A percentile compares a stretch with the other conserved stretches of the same genome.
Conservation (phyloP, 1,140 invertebrate species). For the Drosophila arizonae region DNA sequence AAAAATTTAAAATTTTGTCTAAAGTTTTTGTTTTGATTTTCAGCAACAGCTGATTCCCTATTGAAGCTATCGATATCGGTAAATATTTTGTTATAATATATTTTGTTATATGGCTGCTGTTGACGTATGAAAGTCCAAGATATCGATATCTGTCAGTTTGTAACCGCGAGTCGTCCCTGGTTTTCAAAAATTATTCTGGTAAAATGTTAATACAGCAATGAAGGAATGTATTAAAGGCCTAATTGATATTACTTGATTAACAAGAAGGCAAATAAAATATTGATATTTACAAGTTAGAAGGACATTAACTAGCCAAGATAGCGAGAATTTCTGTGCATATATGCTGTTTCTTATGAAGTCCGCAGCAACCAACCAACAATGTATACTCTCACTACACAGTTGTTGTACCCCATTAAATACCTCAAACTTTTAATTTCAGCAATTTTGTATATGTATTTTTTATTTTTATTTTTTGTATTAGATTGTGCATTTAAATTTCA, state of each 20-base stretch:
- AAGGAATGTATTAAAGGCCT: background rate
- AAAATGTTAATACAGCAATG: background rate
- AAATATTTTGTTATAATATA: too few species aligned
- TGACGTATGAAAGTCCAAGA: background rate
- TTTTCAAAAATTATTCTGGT: background rate
- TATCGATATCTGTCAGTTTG: background rate
- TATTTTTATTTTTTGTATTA: too few species aligned
- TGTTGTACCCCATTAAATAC: too few species aligned
- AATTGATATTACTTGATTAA: too few species aligned
- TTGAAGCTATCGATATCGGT: background rate
- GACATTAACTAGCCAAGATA: background rate
- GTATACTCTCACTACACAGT: too few species aligned
- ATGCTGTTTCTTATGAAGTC: too few species aligned
- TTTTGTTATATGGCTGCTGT: too few species aligned
- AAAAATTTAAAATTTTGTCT: background rate
- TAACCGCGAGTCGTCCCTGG: background rate
- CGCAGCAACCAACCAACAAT: too few species aligned
- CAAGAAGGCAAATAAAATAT: background rate
- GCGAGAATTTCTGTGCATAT: too few species aligned
- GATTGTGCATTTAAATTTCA: too few species aligned
- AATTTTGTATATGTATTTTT: too few species aligned
- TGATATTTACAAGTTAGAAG: background rate
- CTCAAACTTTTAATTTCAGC: too few species aligned
- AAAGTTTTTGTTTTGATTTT: constrained; percentile 11
- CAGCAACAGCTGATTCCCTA: constrained; percentile 22